Evolutionary conservation across 2,113 vertebrate genomes (phyloP).

Genomic region (Lamprotornis superbus): DNA sequence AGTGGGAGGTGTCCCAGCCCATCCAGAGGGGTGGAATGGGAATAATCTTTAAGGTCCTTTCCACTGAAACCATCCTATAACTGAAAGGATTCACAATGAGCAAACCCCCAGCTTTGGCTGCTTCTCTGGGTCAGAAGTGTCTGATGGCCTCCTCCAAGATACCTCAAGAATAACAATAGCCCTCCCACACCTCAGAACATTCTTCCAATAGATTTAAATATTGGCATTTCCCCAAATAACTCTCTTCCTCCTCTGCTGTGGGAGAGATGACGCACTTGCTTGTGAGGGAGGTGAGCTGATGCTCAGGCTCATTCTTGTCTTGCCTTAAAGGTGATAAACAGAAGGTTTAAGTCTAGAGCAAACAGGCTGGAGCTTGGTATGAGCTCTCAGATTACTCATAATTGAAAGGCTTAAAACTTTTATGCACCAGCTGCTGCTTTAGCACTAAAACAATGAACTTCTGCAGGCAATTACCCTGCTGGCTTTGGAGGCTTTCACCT

Average conservation of each 20-base stretch:
- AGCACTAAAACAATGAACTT: not conserved
- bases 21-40: not conserved
- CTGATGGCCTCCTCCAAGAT: not conserved
- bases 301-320: slow-evolving; percentile 16
- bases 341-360: not conserved
- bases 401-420: not conserved
- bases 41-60: not conserved
- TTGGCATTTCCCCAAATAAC: not conserved
- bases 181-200: not conserved
- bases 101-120: not conserved
- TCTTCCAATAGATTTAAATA: not conserved
- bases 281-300: slow-evolving; percentile 13
- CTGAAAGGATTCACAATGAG: not conserved
- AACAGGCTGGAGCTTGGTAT: slow-evolving; percentile 6
- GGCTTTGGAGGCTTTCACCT: not conserved
- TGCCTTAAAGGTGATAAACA: slow-evolving; percentile 6
- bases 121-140: not conserved
- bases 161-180: not conserved
- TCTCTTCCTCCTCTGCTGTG: not conserved
- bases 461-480: not conserved
- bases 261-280: not conserved
- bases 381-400: slow-evolving; percentile 14
- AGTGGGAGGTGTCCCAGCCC: not conserved
- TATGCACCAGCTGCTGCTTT: not conserved
- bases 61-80: not conserved